Conservation (phyloP, 2,888 invertebrate species). For the Drosophila acutilabella region DNA sequence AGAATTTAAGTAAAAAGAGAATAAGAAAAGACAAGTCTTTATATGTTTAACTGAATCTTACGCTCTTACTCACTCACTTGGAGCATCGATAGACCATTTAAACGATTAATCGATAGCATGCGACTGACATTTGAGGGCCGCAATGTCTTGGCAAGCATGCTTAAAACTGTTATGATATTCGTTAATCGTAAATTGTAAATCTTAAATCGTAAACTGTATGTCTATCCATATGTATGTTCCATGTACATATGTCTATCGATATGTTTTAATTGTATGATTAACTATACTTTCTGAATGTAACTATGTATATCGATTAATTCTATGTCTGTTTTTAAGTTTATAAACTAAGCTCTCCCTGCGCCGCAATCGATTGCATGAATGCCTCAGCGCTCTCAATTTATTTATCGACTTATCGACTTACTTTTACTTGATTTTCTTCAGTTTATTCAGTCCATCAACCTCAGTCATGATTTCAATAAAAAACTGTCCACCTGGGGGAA, state of each 20-base stretch:
- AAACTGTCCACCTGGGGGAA: slow-evolving; percentile 3
- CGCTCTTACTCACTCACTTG: slow-evolving; percentile 35
- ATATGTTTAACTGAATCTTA: slow-evolving; percentile 13
- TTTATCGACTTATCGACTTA: not conserved
- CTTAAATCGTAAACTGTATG: not conserved
- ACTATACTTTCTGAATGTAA: slow-evolving; percentile 15
- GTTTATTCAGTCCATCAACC: slow-evolving; percentile 23
- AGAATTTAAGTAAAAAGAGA: slow-evolving; percentile 16
- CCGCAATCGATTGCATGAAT: slow-evolving; percentile 40
- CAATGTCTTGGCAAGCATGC: slow-evolving; percentile 59
- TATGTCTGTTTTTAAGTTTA: slow-evolving; percentile 46
- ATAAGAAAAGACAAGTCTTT: slow-evolving; percentile 2
- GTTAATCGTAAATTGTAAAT: not conserved
- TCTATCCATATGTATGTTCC: slow-evolving; percentile 8
- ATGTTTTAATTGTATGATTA: slow-evolving; percentile 21
- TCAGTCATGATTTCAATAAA: slow-evolving; percentile 24
- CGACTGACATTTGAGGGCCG: slow-evolving; percentile 49
- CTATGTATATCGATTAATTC: slow-evolving; percentile 23
- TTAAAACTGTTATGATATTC: slow-evolving; percentile 18
- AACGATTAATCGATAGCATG: slow-evolving; percentile 59
- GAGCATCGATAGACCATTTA: slow-evolving; percentile 42
- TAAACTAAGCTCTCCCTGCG: slow-evolving; percentile 37
- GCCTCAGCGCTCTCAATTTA: slow-evolving; percentile 38
- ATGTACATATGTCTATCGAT: slow-evolving; percentile 21
- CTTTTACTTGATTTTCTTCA: not conserved